Evolutionary conservation across 2,797 vertebrate species (phyloP), one percentile per base, ranked within the genome.

Genomic region (Furcifer pardalis): DNA sequence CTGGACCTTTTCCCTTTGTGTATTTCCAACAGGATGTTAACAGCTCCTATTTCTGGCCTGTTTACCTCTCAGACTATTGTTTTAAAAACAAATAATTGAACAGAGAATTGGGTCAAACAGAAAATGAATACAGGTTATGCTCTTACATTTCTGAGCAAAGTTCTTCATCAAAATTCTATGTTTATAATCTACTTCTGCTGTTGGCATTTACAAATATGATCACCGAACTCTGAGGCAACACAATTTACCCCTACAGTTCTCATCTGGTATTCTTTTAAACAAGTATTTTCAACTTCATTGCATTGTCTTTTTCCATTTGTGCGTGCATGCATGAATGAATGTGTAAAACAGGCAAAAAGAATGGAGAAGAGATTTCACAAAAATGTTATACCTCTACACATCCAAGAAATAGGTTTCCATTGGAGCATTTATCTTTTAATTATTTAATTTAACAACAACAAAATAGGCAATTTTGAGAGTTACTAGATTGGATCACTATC

Each of bases 351-450:
- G 19, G 25, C 17, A 71, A 4, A 68, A 44, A 68, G 5, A 13
- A 37, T 30, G 10, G 49, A 52, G 79, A 25, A 46, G 23, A 71
- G 30, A 62, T 37, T 69, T 52, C 69, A 23, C 15, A 32, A 0
- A 76, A n/a, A 79, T 69, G 8, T 76, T n/a, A 46, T 25, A 25
- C 10, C 10, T 21, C 12, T 12, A 1, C 7, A 32, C n/a, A 25
- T 9, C 40, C 46, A 82, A 63, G 49, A 84, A 86, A 60, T 46
- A 81, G 7, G n/a, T 65, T 49, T 49, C 59, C 60, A 59, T 59
- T 30, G 1, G 27, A 76, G 17, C 19, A n/a, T 10, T 7, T 23
- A 4, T 17, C 30, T 74, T 75, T 37, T n/a, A 40, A 7, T 80
- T 40, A 35, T 44, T n/a, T 44, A 37, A 12, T 25, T 73, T 30